Conservation (phyloP, 37 sponge, comb jelly and placozoan species). For the Eunapius fragilis region DNA sequence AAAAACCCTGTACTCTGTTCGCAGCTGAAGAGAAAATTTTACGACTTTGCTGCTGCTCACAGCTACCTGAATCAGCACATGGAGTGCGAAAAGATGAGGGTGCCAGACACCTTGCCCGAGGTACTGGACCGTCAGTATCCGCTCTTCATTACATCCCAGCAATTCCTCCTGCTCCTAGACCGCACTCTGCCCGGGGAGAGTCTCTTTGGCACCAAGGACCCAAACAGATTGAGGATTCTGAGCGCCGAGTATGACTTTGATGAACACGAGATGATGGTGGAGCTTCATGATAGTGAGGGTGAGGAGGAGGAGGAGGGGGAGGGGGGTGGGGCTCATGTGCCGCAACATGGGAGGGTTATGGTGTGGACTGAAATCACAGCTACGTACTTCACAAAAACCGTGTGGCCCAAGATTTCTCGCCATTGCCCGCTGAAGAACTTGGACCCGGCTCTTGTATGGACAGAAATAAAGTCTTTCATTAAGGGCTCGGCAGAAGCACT, state of each 20-base stretch:
- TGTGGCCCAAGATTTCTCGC: constrained; percentile 56
- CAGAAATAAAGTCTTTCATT: constrained; percentile 88
- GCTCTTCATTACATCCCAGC: constrained; percentile 71
- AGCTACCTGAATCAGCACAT: constrained; percentile 16
- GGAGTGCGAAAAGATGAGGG: constrained; percentile 20
- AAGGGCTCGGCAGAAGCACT: constrained; percentile 81
- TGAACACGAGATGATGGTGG: constrained; percentile 34
- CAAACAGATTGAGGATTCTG: constrained; percentile 33
- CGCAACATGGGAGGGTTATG: too few species aligned
- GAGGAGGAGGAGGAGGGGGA: constrained; percentile 29
- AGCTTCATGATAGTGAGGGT: constrained; percentile 43
- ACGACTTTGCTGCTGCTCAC: constrained; percentile 48
- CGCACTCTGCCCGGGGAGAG: constrained; percentile 37
- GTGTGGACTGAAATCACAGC: constrained; percentile 51
- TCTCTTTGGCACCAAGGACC: constrained; percentile 57
- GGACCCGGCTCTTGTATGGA: constrained; percentile 82
- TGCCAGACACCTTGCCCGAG: constrained; percentile 22
- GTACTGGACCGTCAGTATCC: constrained; percentile 48
- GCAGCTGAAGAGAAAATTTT: constrained; percentile 70
- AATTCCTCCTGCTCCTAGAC: constrained; percentile 76
- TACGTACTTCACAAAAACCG: constrained; percentile 60
- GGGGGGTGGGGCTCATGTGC: not conserved
- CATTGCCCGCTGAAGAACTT: constrained; percentile 31
- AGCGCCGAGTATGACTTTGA: constrained; percentile 56
- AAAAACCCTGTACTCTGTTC: constrained; percentile 80